A percentile compares a stretch with the other conserved stretches of the same genome.
Conservation (phyloP, 2,888 invertebrate genomes). For the Lathronympha strigana region DNA sequence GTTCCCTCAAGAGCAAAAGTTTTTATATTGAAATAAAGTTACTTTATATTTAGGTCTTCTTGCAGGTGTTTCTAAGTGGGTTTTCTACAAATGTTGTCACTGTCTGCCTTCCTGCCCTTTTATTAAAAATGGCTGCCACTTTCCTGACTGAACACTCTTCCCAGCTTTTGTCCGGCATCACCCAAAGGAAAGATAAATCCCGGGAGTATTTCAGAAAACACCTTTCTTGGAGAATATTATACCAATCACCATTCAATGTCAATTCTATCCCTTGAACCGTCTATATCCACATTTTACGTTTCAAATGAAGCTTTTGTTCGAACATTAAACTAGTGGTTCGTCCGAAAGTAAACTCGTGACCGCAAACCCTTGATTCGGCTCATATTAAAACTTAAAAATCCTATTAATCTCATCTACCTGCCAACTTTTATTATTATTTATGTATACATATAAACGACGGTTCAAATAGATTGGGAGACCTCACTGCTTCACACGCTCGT, state of each 20-base stretch:
- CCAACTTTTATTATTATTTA: too few species aligned
- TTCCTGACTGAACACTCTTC: background rate
- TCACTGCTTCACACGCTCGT: too few species aligned
- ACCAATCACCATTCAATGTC: constrained; percentile 4
- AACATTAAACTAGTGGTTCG: too few species aligned
- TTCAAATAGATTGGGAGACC: too few species aligned
- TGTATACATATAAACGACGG: too few species aligned
- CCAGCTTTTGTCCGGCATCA: background rate
- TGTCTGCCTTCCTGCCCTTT: background rate
- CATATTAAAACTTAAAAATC: too few species aligned
- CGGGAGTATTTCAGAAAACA: background rate
- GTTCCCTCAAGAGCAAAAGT: too few species aligned
- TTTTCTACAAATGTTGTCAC: background rate
- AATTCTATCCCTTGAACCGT: background rate
- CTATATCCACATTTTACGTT: background rate
- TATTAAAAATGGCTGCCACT: background rate
- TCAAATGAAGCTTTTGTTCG: background rate
- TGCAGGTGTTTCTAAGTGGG: background rate
- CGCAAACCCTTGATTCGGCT: too few species aligned
- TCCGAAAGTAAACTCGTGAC: too few species aligned
- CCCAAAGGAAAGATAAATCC: background rate
- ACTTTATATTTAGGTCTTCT: background rate
- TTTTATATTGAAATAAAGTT: background rate
- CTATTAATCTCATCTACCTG: too few species aligned
- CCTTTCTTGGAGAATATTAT: background rate